phyloP scores from a whole-genome alignment of 2,888 invertebrate species.

The Hemithea aestivaria region DNA sequence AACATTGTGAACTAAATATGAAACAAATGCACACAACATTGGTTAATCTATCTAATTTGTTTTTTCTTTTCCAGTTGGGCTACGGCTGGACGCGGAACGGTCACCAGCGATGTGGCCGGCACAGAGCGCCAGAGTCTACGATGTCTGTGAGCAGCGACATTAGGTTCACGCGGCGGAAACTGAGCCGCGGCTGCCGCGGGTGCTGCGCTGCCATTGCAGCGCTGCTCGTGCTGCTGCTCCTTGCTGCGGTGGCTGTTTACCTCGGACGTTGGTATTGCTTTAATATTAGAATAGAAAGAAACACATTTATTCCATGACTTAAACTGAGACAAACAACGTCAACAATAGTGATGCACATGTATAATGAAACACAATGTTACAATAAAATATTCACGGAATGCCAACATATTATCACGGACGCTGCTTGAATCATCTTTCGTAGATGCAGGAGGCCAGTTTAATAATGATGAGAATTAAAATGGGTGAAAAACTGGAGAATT shows the following conservation, averaged over 20 bases:
- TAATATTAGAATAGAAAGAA: constrained; percentile 5
- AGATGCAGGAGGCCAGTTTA: too few species aligned
- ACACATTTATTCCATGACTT: not conserved
- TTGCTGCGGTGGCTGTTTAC: constrained; percentile 78
- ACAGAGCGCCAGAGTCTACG: constrained; percentile 85
- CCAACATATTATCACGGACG: too few species aligned
- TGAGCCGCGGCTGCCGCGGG: constrained; percentile 90
- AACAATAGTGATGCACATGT: too few species aligned
- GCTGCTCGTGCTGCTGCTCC: constrained; percentile 87
- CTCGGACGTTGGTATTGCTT: constrained; percentile 77
- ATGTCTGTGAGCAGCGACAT: constrained; percentile 93
- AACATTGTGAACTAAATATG: too few species aligned
- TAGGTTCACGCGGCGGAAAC: constrained; percentile 90
- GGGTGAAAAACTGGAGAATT: too few species aligned
- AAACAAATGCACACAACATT: too few species aligned
- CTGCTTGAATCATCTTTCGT: too few species aligned
- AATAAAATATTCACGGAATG: too few species aligned
- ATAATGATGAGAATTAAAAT: too few species aligned
- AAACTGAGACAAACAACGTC: not conserved
- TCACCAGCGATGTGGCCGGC: constrained; percentile 57
- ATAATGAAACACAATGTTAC: too few species aligned
- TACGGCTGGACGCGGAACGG: constrained; percentile 66
- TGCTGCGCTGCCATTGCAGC: constrained; percentile 93
- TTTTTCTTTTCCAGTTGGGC: constrained; percentile 47
- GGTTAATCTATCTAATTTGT: constrained; percentile 2